These are phyloP conservation scores for Tyrannus savana DNA, from an alignment of 2,113 vertebrate species.

Conservation along the genomic window DNA sequence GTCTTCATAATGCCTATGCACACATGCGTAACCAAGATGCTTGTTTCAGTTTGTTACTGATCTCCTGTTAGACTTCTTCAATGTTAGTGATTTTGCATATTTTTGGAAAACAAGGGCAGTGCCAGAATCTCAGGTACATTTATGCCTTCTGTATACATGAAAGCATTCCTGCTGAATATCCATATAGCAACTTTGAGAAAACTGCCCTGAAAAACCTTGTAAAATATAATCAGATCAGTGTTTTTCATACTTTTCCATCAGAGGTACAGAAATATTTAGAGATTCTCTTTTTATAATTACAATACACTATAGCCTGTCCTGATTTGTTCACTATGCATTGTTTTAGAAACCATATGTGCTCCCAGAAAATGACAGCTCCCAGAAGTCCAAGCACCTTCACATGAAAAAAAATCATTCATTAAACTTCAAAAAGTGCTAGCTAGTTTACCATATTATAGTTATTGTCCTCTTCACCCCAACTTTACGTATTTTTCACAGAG, in stretches of 20 bases:
- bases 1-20: neutral
- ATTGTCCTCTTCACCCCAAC: neutral
- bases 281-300: neutral
- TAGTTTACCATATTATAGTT: neutral
- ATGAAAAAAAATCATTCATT: neutral
- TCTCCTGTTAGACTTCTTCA: neutral
- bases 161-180: neutral
- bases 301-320: neutral
- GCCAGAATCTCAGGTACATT: neutral
- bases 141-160: neutral
- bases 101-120: neutral
- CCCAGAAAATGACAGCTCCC: neutral
- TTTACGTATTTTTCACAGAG: neutral
- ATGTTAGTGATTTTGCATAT: neutral
- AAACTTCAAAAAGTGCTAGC: neutral
- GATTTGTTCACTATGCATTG: neutral
- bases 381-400: neutral
- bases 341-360: neutral
- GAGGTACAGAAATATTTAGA: neutral
- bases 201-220: neutral
- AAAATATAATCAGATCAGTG: neutral
- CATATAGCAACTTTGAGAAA: neutral
- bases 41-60: neutral
- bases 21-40: neutral
- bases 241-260: neutral